Evolutionary conservation across 2,888 invertebrate genomes (phyloP), one percentile per base, ranked within the genome.

Genomic region (Meloe dianella): DNA sequence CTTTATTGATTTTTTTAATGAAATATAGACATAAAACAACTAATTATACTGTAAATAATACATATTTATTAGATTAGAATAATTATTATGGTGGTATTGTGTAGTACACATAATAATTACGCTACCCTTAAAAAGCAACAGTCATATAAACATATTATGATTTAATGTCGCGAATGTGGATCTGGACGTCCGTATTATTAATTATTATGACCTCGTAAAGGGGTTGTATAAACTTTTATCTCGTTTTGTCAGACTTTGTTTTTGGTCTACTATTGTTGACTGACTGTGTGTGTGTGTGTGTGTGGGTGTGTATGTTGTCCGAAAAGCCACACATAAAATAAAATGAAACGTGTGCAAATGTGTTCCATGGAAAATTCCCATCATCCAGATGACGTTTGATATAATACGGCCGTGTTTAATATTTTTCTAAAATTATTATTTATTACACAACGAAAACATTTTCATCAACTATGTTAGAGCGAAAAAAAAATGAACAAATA

Each of bases 101-200:
- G 61, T 32, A 41, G 7, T 41, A 35, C 1, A 35, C 14, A 14
- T 35, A 35, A 41, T 41, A 41, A 41, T 41, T n/a, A 41, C 41
- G 5, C 17, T 20, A 54, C 54, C 54, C 54, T 54, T 24, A 20
- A 54, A 54, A 54, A 54, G 12, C 70, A 63, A 59, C 73, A 74
- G 71, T 74, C 78, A 77, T 78, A 80, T 80, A 80, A 81, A 81
- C 80, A 80, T 80, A 79, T 80, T 79, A 80, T 81, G 81, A 81
- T 81, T 81, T 81, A 81, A 80, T 79, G 79, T 75, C 72, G 66
- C 73, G 70, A 66, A 72, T 73, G 74, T 70, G 71, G 72, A 68
- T 66, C 65, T 63, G 74, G 75, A 74, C 73, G 74, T 72, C 71
- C 72, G 74, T 76, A 78, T 79, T 81, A 81, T 81, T 81, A 81